Conservation (phyloP, 2,797 vertebrate genomes). For the Helostoma temminkii region DNA sequence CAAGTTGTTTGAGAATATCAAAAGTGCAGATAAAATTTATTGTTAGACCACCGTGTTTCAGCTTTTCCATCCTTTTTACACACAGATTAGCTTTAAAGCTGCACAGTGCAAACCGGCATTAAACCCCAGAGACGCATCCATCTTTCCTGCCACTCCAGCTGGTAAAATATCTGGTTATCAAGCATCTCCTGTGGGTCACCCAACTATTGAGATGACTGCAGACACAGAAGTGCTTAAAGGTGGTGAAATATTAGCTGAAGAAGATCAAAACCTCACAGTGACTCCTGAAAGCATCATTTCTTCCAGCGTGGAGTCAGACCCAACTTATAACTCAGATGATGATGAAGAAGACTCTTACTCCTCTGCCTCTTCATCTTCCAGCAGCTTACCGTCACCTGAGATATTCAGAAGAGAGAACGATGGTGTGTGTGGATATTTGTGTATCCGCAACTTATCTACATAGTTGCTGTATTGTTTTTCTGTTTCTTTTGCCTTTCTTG, state of each 20-base stretch:
- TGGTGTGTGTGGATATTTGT: conserved; percentile 71
- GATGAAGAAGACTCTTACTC: conserved; percentile 36
- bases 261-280: background rate
- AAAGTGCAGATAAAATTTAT: too few relatives aligned
- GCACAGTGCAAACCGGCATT: background rate
- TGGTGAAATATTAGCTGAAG: background rate
- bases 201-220: background rate
- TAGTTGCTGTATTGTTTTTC: background rate
- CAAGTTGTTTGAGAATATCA: too few relatives aligned
- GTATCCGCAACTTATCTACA: background rate
- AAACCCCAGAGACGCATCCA: background rate
- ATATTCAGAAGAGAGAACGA: conserved; percentile 79
- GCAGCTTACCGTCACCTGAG: conserved; percentile 85
- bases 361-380: conserved; percentile 38
- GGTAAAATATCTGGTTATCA: background rate
- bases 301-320: conserved; percentile 20
- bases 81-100: conserved; percentile 21
- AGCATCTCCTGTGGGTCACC: background rate
- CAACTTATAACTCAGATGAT: conserved; percentile 28
- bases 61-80: conserved; percentile 60
- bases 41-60: too few relatives aligned
- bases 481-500: background rate
- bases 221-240: background rate
- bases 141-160: too few relatives aligned
- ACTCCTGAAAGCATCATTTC: conserved; percentile 6